phyloP scores from a whole-genome alignment of 1,140 invertebrate species.

The Thrips palmi region DNA sequence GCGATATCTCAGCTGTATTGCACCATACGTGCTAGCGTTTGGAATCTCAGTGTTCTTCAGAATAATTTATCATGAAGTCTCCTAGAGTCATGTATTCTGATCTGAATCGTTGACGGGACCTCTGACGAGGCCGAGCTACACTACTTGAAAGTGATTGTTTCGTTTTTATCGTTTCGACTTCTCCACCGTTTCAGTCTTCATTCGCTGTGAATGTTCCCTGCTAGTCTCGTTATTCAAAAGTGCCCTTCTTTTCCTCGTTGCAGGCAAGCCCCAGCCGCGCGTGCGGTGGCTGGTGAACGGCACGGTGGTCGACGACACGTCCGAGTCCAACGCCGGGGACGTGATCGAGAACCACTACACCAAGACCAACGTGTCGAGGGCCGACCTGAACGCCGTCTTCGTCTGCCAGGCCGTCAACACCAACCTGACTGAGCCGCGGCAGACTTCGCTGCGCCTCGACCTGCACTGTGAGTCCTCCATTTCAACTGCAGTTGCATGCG shows the following conservation, averaged over 20 bases:
- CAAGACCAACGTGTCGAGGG: conserved; percentile 48
- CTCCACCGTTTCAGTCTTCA: too few relatives aligned
- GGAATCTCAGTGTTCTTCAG: too few relatives aligned
- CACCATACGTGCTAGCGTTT: too few relatives aligned
- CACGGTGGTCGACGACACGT: conserved; percentile 52
- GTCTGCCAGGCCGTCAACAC: conserved; percentile 73
- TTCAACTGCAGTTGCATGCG: conserved; percentile 17
- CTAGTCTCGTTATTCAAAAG: too few relatives aligned
- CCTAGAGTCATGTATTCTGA: too few relatives aligned
- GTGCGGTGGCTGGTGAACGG: conserved; percentile 52
- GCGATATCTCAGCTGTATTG: too few relatives aligned
- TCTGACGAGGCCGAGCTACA: too few relatives aligned
- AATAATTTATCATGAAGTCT: too few relatives aligned
- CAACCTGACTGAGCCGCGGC: conserved; percentile 51
- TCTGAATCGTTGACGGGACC: too few relatives aligned
- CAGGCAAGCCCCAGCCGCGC: conserved; percentile 31
- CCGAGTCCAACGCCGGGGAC: conserved; percentile 60
- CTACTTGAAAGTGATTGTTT: too few relatives aligned
- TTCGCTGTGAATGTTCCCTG: too few relatives aligned
- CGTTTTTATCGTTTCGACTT: too few relatives aligned
- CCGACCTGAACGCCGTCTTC: conserved; percentile 64
- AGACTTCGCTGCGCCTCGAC: conserved; percentile 53
- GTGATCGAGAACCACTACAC: conserved; percentile 68
- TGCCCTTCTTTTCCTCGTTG: conserved; percentile 14
- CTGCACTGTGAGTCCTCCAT: conserved; percentile 71